Evolutionary conservation across 1,140 invertebrate genomes (phyloP), one percentile per base, ranked within the genome.

Genomic region (Halesus radiatus): DNA sequence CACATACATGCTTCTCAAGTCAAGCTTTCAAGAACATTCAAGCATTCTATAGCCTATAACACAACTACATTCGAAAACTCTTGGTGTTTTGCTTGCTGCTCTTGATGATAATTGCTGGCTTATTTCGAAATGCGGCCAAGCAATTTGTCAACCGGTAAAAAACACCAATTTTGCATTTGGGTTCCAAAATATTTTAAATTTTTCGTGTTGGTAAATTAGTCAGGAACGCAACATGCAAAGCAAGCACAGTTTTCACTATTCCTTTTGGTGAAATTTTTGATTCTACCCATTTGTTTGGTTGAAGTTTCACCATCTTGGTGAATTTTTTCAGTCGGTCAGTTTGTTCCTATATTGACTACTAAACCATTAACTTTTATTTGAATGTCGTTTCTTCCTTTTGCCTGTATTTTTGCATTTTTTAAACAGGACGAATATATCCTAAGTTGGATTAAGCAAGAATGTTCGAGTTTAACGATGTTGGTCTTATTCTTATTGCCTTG

Each of bases 191-290:
- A 22, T 29, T 26, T 45, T 3, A 29, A 66, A 64, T 64, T 29
- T 32, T 32, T 37, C 37, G 10, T 66, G 62, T n/a, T 16, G 29
- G 23, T 66, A 29, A 66, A 66, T 66, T 66, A 64, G 62, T 66
- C 29, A 60, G 62, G 10, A 66, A 66, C 32, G 62, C 7, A 32
- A 22, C 22, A 26, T 26, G 22, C 62, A 66, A 66, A 29, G 62
- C 62, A 66, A 26, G 7, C 23, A 22, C 15, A 22, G 1, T n/a
- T 66, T 66, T 66, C 37, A 45, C 16, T 66, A 16, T 66, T 66
- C 13, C 7, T 22, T 66, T 66, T 15, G 22, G 16, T 32, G 8
- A 60, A 23, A 3, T 13, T 60, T 60, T 18, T 58, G 54, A 15
- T 5, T 18, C 18, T 10, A 23, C 56, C 32, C 7, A 60, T 13